Evolutionary conservation across 2,113 vertebrate species (phyloP).

Genomic region (Ceyx melanurus): DNA sequence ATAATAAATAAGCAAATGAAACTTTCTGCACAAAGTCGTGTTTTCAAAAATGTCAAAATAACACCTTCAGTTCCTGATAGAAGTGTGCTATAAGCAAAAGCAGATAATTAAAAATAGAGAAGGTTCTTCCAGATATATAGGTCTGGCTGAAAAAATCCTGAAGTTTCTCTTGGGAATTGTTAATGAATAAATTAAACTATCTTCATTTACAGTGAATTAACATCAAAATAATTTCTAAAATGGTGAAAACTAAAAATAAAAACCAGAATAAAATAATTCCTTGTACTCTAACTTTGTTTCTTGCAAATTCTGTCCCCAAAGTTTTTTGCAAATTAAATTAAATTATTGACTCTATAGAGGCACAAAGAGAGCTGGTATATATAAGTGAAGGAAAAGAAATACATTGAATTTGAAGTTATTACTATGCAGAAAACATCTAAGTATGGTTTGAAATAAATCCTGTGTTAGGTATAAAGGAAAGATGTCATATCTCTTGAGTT

Average conservation of each 20-base stretch:
- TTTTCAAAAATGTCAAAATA: slow-evolving; percentile 21
- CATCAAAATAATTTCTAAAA: not conserved
- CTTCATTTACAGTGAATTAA: not conserved
- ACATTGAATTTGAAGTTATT: not conserved
- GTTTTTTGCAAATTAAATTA: not conserved
- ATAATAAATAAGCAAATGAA: slow-evolving; percentile 61
- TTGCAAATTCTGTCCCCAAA: not conserved
- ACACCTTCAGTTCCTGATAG: not conserved
- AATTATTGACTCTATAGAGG: not conserved
- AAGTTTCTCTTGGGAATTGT: not conserved
- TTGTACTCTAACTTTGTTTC: not conserved
- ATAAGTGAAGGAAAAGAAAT: not conserved
- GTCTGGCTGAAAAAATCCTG: not conserved
- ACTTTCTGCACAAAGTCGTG: slow-evolving; percentile 2
- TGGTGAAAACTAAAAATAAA: not conserved
- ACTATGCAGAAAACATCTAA: not conserved
- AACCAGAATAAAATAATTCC: not conserved
- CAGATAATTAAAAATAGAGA: slow-evolving; percentile 26
- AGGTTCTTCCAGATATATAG: slow-evolving; percentile 8
- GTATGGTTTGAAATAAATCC: not conserved
- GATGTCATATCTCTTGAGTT: not conserved
- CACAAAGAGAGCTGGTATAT: not conserved
- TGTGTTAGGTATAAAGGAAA: not conserved
- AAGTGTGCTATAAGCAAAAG: slow-evolving; percentile 22
- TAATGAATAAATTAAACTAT: not conserved